Percentiles rank a stretch among this genome's conserved stretches.
Evolutionary conservation across 2,113 vertebrate species (phyloP).

Genomic region (Pogonocichla stellata): DNA sequence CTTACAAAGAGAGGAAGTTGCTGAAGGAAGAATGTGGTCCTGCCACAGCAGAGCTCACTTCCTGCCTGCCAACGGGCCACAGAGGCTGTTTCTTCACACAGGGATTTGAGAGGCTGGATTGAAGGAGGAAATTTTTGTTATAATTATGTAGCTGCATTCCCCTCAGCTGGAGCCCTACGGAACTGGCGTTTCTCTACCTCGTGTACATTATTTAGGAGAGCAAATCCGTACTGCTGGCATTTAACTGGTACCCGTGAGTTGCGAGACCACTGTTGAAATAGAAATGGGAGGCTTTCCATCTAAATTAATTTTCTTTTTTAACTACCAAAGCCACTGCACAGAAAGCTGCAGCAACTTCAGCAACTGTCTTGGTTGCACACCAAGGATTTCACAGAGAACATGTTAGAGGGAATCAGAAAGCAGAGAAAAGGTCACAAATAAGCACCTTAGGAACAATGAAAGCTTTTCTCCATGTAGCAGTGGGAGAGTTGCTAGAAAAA

Average conservation of each 20-base stretch:
- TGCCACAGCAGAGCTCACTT: accelerated
- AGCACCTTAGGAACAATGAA: slow-evolving; percentile 83
- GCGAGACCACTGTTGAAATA: slow-evolving; percentile 25
- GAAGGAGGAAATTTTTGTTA: background rate
- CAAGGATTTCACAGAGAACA: slow-evolving; percentile 77
- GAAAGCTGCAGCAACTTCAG: slow-evolving; percentile 71
- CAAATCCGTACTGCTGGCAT: background rate
- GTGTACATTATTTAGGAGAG: background rate
- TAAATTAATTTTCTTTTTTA: slow-evolving; percentile 63
- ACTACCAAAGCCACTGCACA: slow-evolving; percentile 59
- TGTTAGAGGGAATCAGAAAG: slow-evolving; percentile 79
- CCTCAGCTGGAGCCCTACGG: background rate
- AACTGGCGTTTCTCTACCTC: background rate
- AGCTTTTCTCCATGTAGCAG: slow-evolving; percentile 82
- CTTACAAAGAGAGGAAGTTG: background rate
- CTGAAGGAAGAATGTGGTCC: background rate
- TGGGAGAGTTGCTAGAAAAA: slow-evolving; percentile 81
- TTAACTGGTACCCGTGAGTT: background rate
- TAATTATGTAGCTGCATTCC: background rate
- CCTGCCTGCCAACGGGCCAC: accelerated
- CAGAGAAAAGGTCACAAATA: slow-evolving; percentile 84
- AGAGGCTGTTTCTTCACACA: background rate
- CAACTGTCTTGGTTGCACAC: slow-evolving; percentile 79
- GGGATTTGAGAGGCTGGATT: background rate
- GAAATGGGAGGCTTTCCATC: slow-evolving; percentile 43